Evolutionary conservation across 1,140 invertebrate species (phyloP).

Genomic region (Pteromalus puparum): DNA sequence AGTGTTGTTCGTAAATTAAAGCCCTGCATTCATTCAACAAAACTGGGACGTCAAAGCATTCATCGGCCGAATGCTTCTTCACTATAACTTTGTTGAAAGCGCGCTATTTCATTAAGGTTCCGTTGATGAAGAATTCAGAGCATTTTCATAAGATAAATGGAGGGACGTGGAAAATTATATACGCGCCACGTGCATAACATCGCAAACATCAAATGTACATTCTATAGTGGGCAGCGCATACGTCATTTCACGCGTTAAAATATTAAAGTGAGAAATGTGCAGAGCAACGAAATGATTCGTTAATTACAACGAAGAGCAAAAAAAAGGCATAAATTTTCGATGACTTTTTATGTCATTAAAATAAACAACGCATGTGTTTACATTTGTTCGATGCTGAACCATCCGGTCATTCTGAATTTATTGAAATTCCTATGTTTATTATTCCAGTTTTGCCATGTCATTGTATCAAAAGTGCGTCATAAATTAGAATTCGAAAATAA

Average conservation of each 20-base stretch:
- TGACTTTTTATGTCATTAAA: background rate
- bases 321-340: background rate
- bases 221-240: background rate
- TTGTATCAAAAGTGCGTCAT: background rate
- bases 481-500: background rate
- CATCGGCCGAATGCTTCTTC: background rate
- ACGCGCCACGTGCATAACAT: constrained; percentile 1
- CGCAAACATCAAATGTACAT: constrained; percentile 36
- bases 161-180: background rate
- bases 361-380: background rate
- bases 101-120: constrained; percentile 6
- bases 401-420: background rate
- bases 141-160: constrained; percentile 36
- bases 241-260: background rate
- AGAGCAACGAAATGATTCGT: no score
- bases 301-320: background rate
- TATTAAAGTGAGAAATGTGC: background rate
- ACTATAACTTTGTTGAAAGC: background rate
- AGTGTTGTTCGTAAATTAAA: background rate
- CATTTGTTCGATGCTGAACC: background rate
- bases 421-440: background rate
- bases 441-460: background rate
- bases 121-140: constrained; percentile 16
- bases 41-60: background rate
- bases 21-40: background rate